Conservation (phyloP, 2,888 invertebrate species). For the Xestia sexstrigata region DNA sequence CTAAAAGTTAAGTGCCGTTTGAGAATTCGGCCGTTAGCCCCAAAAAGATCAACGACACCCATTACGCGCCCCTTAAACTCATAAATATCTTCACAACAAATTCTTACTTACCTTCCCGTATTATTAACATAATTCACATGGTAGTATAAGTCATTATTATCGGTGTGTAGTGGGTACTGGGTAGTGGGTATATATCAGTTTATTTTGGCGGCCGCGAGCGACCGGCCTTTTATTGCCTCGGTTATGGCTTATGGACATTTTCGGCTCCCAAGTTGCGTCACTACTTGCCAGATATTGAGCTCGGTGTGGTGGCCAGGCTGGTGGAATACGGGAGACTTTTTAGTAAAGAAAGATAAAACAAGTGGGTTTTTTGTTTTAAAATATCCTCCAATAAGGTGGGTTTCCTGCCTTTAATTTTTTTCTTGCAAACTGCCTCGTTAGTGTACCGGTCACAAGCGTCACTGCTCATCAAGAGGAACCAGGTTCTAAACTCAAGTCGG, state of each 20-base stretch:
- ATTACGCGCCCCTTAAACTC: constrained; percentile 41
- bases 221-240: constrained; percentile 72
- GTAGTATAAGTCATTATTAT: constrained; percentile 66
- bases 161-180: constrained; percentile 49
- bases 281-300: constrained; percentile 66
- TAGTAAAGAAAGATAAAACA: background rate
- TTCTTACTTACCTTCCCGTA: constrained; percentile 57
- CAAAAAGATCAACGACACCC: constrained; percentile 47
- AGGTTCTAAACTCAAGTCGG: background rate
- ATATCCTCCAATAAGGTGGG: background rate
- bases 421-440: background rate
- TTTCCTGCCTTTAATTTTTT: background rate
- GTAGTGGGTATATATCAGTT: constrained; percentile 63
- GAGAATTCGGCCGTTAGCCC: constrained; percentile 22
- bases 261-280: constrained; percentile 64
- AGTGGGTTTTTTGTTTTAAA: background rate
- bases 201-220: constrained; percentile 62
- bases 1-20: constrained; percentile 13
- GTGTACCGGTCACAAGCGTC: background rate
- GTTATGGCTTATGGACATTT: constrained; percentile 76
- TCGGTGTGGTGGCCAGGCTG: constrained; percentile 32
- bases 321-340: background rate
- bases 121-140: constrained; percentile 64
- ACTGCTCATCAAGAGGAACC: background rate
- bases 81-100: constrained; percentile 60